Evolutionary conservation across 2,888 invertebrate genomes (phyloP).

Genomic region (Euproctis similis): DNA sequence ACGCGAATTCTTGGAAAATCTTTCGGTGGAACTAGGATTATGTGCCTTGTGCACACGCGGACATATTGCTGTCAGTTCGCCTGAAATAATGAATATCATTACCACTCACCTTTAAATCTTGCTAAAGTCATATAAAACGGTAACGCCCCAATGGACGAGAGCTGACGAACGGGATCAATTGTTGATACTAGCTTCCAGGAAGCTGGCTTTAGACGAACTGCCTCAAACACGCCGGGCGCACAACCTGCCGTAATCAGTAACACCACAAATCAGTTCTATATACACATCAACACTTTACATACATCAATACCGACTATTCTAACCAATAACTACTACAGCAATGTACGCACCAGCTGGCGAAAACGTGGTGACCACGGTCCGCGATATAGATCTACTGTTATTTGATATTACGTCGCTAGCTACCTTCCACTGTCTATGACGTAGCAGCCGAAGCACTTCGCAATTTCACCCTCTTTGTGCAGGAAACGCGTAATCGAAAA

Average conservation of each 20-base stretch:
- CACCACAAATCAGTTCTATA: conserved; percentile 29
- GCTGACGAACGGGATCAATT: conserved; percentile 72
- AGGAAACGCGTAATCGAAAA: too few relatives aligned
- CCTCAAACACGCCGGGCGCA: conserved; percentile 58
- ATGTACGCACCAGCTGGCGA: conserved; percentile 71
- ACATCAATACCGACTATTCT: conserved; percentile 33
- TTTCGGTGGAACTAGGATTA: too few relatives aligned
- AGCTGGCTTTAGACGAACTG: conserved; percentile 35
- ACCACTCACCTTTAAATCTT: conserved; percentile 89
- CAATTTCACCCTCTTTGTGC: conserved; percentile 38
- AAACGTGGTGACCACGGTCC: conserved; percentile 67
- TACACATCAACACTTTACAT: conserved; percentile 25
- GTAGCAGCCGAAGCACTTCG: conserved; percentile 61
- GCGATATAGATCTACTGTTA: conserved; percentile 53
- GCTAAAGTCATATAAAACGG: conserved; percentile 98
- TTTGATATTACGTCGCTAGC: conserved; percentile 56
- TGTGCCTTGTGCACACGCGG: conserved; percentile 19
- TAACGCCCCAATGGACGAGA: conserved; percentile 91
- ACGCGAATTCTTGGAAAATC: too few relatives aligned
- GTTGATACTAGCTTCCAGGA: conserved; percentile 63
- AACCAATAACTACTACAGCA: conserved; percentile 53
- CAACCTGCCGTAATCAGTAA: conserved; percentile 58
- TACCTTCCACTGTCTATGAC: conserved; percentile 68
- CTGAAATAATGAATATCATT: conserved; percentile 3
- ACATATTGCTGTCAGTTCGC: conserved; percentile 2